phyloP scores from a whole-genome alignment of 2,888 invertebrate genomes.

The Teinopalpus imperialis region DNA sequence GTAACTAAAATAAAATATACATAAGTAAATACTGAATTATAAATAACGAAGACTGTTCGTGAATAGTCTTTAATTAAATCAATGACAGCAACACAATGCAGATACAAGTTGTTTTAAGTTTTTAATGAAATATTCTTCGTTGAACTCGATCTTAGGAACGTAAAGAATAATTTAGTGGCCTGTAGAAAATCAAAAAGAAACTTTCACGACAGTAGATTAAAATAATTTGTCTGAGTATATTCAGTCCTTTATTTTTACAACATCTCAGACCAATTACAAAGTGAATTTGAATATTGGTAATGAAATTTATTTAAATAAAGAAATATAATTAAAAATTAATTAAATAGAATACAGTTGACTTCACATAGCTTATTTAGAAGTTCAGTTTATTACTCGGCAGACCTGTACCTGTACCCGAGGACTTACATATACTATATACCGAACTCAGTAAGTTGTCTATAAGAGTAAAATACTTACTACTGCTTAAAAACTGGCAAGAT shows the following conservation, averaged over 20 bases:
- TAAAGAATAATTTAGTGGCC: conserved; percentile 54
- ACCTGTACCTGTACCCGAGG: too few relatives aligned
- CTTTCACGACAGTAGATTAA: conserved; percentile 21
- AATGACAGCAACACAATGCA: conserved; percentile 43
- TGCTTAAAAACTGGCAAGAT: too few relatives aligned
- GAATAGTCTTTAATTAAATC: background rate
- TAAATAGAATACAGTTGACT: too few relatives aligned
- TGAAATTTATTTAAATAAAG: background rate
- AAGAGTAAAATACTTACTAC: too few relatives aligned
- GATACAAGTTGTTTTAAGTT: conserved; percentile 67
- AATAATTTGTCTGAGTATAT: conserved; percentile 14
- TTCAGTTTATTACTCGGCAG: too few relatives aligned
- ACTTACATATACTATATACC: too few relatives aligned
- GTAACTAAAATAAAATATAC: too few relatives aligned
- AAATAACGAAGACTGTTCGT: conserved; percentile 6
- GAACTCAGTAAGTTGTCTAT: too few relatives aligned
- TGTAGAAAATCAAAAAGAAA: conserved; percentile 29
- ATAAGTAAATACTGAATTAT: too few relatives aligned
- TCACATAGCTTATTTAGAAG: too few relatives aligned
- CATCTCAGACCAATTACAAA: background rate
- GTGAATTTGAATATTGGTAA: background rate
- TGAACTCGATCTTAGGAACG: conserved; percentile 47
- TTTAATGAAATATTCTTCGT: conserved; percentile 70
- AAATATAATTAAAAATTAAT: too few relatives aligned
- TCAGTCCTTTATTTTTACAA: background rate